Evolutionary conservation across 2,797 vertebrate species (phyloP), one percentile per base, ranked within the genome.

Genomic region (Pseudochaenichthys georgianus): DNA sequence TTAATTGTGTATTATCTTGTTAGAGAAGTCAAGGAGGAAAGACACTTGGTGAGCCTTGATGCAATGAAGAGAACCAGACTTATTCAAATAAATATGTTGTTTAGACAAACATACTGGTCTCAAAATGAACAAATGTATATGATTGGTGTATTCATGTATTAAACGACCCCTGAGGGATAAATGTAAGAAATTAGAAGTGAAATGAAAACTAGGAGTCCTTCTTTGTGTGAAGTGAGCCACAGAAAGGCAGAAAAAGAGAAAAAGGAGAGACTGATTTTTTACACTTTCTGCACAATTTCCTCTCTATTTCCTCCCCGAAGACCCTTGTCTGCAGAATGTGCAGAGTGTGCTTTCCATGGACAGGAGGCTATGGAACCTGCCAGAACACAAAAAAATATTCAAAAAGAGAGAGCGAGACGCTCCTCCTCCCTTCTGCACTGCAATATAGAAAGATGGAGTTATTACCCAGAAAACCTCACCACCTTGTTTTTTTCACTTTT

Each of bases 241-340:
- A 83, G 80, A 86, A 73, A 85, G 66, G 64, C 71, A 73, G 76
- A 85, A 71, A 75, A 75, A 77, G 79, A 80, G 84, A 85, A 73
- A 28, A 70, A 73, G 74, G 77, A 85, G 85, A 90, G 88, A 77
- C 84, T 81, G 90, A 92, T 87, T 94, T 91, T 94, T 64, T 64
- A 95, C 93, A 95, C 92, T 95, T 94, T 95, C 94, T 92, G 94
- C 94, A 94, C 93, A 93, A 95, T 95, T 96, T 96, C 95, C 95
- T 95, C 89, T 92, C 90, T 93, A 94, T 95, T 96, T 95, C 95
- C 95, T 95, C 94, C 95, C 95, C 70, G 85, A 93, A 95, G 94
- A 93, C 94, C 89, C 88, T 91, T 77, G 94, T 95, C 94, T 95
- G 91, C 89, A 93, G 92, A 95, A 95, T 94, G 93, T 95, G 94